Conservation (phyloP, 2,113 vertebrate genomes). For the Burhinus oedicnemus region DNA sequence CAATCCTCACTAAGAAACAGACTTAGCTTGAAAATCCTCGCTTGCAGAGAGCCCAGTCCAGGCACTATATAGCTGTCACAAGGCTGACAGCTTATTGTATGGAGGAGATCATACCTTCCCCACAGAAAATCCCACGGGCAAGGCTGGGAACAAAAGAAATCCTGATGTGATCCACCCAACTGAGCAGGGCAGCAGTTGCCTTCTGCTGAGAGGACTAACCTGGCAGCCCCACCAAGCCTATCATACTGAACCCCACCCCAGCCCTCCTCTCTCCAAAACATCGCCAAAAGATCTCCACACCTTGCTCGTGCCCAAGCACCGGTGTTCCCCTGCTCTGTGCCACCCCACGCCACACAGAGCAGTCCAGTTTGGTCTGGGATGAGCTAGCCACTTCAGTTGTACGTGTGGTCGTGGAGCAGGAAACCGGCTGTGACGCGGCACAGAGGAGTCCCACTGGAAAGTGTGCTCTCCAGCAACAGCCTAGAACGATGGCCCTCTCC, state of each 20-base stretch:
- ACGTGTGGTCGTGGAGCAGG: rapidly evolving
- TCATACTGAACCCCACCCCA: rapidly evolving
- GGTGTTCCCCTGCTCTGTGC: rapidly evolving
- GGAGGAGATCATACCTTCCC: slow-evolving; percentile 12
- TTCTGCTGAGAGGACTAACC: not conserved
- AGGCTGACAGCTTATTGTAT: slow-evolving; percentile 24
- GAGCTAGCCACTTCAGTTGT: not conserved
- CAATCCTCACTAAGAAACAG: not conserved
- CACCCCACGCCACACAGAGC: not conserved
- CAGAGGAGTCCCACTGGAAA: not conserved
- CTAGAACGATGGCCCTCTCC: not conserved
- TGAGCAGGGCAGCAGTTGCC: not conserved
- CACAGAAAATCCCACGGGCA: slow-evolving; percentile 6
- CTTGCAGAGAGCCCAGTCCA: not conserved
- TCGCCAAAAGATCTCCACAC: rapidly evolving
- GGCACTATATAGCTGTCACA: slow-evolving; percentile 35
- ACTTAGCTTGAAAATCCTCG: not conserved
- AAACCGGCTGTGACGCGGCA: rapidly evolving
- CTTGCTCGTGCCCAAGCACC: not conserved
- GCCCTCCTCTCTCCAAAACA: not conserved
- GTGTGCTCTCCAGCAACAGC: not conserved
- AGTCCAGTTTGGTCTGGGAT: not conserved
- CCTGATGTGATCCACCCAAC: not conserved
- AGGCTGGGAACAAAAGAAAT: not conserved
- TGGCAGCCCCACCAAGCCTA: not conserved